These are phyloP conservation scores for Mesopsocus fuscifrons DNA, from an alignment of 2,888 invertebrate genomes.

Conservation along the genomic window DNA sequence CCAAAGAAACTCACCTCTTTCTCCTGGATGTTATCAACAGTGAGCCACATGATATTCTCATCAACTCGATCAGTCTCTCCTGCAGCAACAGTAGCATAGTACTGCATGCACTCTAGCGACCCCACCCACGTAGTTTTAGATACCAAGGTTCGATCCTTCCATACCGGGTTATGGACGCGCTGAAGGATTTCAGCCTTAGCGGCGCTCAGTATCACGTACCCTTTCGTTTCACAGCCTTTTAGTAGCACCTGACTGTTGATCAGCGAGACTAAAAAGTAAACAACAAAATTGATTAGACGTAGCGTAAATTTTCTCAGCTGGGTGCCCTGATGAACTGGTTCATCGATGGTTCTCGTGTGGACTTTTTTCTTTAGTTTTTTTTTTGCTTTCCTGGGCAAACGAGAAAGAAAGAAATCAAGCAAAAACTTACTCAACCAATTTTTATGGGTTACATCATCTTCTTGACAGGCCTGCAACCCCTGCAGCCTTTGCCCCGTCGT, in stretches of 20 bases:
- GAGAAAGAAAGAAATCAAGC: no score
- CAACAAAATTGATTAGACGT: slow-evolving; percentile 6
- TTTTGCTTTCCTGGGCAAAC: no score
- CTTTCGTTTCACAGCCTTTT: slow-evolving; percentile 91
- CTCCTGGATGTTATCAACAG: slow-evolving; percentile 76
- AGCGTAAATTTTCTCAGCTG: no score
- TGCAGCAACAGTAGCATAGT: slow-evolving; percentile 93
- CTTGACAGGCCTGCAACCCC: slow-evolving; percentile 69
- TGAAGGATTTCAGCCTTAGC: slow-evolving; percentile 90
- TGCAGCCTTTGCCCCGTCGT: slow-evolving; percentile 54
- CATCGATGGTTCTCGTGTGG: no score
- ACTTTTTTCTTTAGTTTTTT: no score
- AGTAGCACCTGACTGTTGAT: slow-evolving; percentile 87
- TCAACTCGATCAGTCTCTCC: slow-evolving; percentile 46
- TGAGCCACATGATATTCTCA: slow-evolving; percentile 92
- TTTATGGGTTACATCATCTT: slow-evolving; percentile 79
- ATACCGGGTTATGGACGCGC: slow-evolving; percentile 69
- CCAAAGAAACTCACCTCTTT: slow-evolving; percentile 20
- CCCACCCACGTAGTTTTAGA: slow-evolving; percentile 94
- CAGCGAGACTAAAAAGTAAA: slow-evolving; percentile 45
- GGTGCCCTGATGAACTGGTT: no score
- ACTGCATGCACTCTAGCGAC: slow-evolving; percentile 89
- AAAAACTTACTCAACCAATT: slow-evolving; percentile 73
- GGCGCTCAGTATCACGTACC: slow-evolving; percentile 92
- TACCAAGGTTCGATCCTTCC: slow-evolving; percentile 71